Evolutionary conservation across 2,888 invertebrate species (phyloP).

Genomic region (Temnothorax unifasciatus): DNA sequence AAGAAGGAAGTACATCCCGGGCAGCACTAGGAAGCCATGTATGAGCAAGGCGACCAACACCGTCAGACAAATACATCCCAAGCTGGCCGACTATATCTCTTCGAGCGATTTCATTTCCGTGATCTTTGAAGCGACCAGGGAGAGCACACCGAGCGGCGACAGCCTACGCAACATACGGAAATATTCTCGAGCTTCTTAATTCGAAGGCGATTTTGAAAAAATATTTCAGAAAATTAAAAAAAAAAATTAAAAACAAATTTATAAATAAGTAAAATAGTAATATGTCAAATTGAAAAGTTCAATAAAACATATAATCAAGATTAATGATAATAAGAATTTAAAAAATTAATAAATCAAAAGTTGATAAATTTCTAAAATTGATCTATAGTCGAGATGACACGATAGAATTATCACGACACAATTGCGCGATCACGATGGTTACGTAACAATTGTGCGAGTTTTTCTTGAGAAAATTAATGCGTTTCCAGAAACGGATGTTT

Average conservation of each 20-base stretch:
- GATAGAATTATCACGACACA: background rate
- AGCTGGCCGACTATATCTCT: conserved; percentile 94
- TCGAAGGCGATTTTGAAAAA: too few relatives aligned
- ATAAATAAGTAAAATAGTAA: too few relatives aligned
- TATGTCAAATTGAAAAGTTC: too few relatives aligned
- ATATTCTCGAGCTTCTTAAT: background rate
- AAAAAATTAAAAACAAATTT: too few relatives aligned
- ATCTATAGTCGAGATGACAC: background rate
- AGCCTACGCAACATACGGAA: conserved; percentile 88
- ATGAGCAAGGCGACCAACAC: conserved; percentile 96
- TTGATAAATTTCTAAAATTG: too few relatives aligned
- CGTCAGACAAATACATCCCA: conserved; percentile 97
- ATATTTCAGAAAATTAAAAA: too few relatives aligned
- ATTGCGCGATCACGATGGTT: conserved; percentile 6
- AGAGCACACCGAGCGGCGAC: conserved; percentile 95
- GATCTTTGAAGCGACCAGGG: conserved; percentile 96
- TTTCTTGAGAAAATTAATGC: conserved; percentile 3
- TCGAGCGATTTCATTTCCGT: conserved; percentile 95
- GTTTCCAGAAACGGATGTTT: background rate
- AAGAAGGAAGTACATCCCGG: conserved; percentile 93
- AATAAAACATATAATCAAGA: too few relatives aligned
- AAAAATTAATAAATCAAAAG: too few relatives aligned
- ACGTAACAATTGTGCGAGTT: background rate
- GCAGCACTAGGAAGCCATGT: conserved; percentile 96
- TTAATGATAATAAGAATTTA: too few relatives aligned